These are phyloP conservation scores for Apaloderma vittatum DNA, from an alignment of 2,113 vertebrate genomes.

Conservation along the genomic window DNA sequence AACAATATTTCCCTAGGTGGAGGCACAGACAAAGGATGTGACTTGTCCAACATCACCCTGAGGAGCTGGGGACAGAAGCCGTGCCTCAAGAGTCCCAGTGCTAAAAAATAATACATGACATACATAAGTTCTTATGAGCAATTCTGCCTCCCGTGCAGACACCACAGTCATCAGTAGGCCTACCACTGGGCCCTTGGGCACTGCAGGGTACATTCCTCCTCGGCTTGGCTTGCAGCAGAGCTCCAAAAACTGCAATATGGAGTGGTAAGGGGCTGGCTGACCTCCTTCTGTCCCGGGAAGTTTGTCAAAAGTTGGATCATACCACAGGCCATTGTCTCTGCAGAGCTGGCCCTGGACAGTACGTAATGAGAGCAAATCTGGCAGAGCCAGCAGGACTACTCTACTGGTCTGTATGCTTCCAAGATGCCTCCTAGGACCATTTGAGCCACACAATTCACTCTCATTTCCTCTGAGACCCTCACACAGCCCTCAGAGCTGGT, in stretches of 20 bases:
- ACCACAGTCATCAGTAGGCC: background rate
- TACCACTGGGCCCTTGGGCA: background rate
- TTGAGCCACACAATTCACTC: background rate
- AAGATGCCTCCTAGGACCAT: background rate
- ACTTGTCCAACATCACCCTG: background rate
- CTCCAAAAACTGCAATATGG: background rate
- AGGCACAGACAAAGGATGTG: background rate
- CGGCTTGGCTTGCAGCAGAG: background rate
- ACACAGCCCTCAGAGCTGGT: fast-evolving
- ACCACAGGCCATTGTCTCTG: background rate
- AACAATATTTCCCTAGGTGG: background rate
- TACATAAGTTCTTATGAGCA: background rate
- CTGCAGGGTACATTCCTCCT: background rate
- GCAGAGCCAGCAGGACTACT: background rate
- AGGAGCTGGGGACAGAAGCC: background rate
- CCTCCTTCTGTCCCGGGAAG: background rate
- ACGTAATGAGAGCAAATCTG: background rate
- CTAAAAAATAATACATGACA: background rate
- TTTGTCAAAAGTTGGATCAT: background rate
- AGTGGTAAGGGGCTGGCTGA: background rate
- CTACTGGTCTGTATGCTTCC: background rate
- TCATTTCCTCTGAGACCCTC: background rate
- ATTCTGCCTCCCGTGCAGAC: background rate
- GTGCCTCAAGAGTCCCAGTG: background rate
- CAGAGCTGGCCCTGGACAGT: background rate